These are phyloP conservation scores for Hyposmocoma kahamanoa DNA, from an alignment of 1,140 invertebrate species.

Conservation along the genomic window DNA sequence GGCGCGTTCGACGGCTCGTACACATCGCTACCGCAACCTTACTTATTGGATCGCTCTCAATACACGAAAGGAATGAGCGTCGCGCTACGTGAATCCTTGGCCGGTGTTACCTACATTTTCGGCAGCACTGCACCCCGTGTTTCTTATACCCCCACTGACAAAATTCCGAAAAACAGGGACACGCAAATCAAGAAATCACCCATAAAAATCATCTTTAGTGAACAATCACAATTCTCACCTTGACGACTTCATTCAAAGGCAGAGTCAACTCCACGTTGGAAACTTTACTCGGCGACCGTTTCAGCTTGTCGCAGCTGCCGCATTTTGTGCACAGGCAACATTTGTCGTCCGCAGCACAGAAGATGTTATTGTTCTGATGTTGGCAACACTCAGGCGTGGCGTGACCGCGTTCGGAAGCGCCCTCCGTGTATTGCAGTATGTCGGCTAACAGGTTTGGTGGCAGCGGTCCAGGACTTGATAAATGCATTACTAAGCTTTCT, in stretches of 20 bases:
- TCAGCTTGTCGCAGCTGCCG: constrained; percentile 11
- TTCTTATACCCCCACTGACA: no score
- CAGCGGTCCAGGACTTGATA: constrained; percentile 77
- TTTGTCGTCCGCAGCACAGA: not conserved
- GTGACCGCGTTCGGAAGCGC: constrained; percentile 8
- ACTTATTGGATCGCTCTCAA: no score
- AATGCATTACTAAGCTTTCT: constrained; percentile 82
- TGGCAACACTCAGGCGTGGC: constrained; percentile 16
- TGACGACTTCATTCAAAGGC: constrained; percentile 16
- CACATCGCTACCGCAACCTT: no score
- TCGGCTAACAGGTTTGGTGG: constrained; percentile 83
- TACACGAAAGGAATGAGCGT: no score
- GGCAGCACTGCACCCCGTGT: no score
- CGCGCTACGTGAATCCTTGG: no score
- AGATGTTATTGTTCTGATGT: not conserved
- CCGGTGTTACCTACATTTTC: no score
- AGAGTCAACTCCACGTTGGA: constrained; percentile 4
- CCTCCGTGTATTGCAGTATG: constrained; percentile 79
- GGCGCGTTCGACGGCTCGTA: no score
- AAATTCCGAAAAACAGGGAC: no score
- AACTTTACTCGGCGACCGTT: constrained; percentile 10
- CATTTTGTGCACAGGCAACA: not conserved
- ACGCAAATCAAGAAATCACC: not conserved
- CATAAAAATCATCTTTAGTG: constrained; percentile 5
- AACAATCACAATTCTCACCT: no score